Evolutionary conservation across 2,888 invertebrate species (phyloP), one percentile per base, ranked within the genome.

Genomic region (Tetanocera ferruginea): DNA sequence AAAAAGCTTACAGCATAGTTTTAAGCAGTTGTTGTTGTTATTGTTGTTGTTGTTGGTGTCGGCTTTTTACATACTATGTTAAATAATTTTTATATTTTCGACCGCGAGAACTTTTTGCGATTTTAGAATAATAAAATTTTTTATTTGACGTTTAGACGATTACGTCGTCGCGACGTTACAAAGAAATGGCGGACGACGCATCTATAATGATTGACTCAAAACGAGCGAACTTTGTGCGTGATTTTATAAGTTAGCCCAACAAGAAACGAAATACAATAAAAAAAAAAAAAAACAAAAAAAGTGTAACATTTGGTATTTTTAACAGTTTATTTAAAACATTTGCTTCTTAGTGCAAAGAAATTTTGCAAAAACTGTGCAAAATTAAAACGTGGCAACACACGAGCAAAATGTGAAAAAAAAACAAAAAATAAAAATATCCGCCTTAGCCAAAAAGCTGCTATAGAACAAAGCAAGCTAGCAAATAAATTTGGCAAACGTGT

Each of bases 1-100:
- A 66, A 34, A 23, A 74, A 64, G 62, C 73, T 62, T 62, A 73
- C 73, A 73, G 5, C 72, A 23, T 6, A 57, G 19, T 19, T 43
- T 8, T 4, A 43, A 28, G 19, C n/a, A 37, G 19, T 72, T 31
- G 19, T 57, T 57, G 11, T 31, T 71, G 71, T 17, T 55, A 17
- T 23, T 25, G 25, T 51, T 69, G 43, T 17, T 19, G 14, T n/a
- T n/a, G n/a, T n/a, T n/a, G n/a, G n/a, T n/a, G n/a, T n/a, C n/a
- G 1, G 43, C 6, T 43, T 51, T 37, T 51, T 52, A 37, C 43
- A 34, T 34, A n/a, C n/a, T n/a, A 11, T 11, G 23, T 25, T 28
- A 25, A 25, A 60, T 14, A 11, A 14, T 28, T 60, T 60, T 60
- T 55, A 23, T 43, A 5, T 28, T 28, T 28, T 28, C 25, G 60